Percentiles rank a stretch among this genome's conserved stretches.
phyloP scores from a whole-genome alignment of 2,113 vertebrate genomes.

The Lasiurus borealis region DNA sequence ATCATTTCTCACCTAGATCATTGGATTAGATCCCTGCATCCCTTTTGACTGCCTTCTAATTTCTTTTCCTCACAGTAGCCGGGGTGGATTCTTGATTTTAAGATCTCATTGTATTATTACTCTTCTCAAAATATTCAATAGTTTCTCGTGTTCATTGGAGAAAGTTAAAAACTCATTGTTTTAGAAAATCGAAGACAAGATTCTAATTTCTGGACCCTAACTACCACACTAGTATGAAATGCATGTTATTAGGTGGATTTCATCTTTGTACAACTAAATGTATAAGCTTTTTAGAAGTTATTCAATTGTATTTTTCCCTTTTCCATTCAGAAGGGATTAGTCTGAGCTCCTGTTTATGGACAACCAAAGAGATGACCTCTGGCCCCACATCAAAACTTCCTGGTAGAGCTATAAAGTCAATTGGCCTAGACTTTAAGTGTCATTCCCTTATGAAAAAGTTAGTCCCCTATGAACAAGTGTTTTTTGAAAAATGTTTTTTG shows the following conservation, averaged over 20 bases:
- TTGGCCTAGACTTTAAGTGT: not conserved
- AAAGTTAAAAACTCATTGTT: not conserved
- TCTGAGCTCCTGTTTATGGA: not conserved
- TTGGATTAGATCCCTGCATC: too few relatives aligned
- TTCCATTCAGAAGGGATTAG: not conserved
- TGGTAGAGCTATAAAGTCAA: not conserved
- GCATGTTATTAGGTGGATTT: not conserved
- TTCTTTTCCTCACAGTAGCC: not conserved
- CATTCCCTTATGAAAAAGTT: not conserved
- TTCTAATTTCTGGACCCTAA: too few relatives aligned
- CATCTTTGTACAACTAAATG: not conserved
- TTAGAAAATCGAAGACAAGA: too few relatives aligned
- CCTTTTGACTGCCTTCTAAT: not conserved
- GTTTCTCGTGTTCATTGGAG: not conserved
- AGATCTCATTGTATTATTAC: not conserved
- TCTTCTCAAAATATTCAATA: not conserved
- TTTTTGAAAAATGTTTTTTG: not conserved
- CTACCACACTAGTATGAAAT: not conserved
- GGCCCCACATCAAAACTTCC: not conserved
- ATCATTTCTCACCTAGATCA: not conserved
- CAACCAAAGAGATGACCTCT: not conserved
- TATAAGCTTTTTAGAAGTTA: not conserved
- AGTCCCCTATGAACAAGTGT: not conserved
- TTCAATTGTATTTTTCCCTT: not conserved
- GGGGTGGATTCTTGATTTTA: not conserved